Evolutionary conservation across 2,797 vertebrate species (phyloP), one percentile per base, ranked within the genome.

Genomic region (Epinephelus awoara): DNA sequence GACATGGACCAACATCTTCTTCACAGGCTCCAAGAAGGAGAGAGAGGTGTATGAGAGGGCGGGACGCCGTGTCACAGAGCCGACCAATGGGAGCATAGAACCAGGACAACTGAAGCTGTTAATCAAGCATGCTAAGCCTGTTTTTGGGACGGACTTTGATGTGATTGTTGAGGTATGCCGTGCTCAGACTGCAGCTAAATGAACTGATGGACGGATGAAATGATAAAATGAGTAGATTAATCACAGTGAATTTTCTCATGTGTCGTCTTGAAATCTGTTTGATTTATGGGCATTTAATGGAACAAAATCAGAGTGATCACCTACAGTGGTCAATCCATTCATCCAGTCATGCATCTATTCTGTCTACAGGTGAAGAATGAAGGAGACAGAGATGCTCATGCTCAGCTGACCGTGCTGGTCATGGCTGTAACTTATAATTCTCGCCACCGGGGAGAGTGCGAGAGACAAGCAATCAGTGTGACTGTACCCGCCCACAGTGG

Each of bases 61-160:
- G 0, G 95, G 94, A 23, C 92, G 81, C 15, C 77, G 58, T 18
- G 21, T 81, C 44, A 44, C 44, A 5, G 74, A 72, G 7, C 47
- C 59, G 1, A 62, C 3, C 17, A n/a, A 65, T 10, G 70, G 3
- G 1, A 46, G 0, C 0, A 1, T 9, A 51, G 67, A 81, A 42
- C 64, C 82, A 38, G 61, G 23, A 59, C 67, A 82, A 51, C 90
- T 95, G 72, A 70, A 94, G 82, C 85, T 96, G 85, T 77, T 85
- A 23, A 92, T 96, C 79, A 95, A 89, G 69, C 92, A 94, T 15
- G 79, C 84, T 4, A 82, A 85, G 19, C 92, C 95, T 49, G 69
- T 96, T 12, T 94, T 95, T 56, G 95, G 95, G 65, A 95, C 95
- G 1, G 95, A 96, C 88, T 96, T 96, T 47, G 95, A 96, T 54